A percentile compares a stretch with the other conserved stretches of the same genome.
Evolutionary conservation across 1,140 invertebrate genomes (phyloP).

Genomic region (Leptinotarsa texana): DNA sequence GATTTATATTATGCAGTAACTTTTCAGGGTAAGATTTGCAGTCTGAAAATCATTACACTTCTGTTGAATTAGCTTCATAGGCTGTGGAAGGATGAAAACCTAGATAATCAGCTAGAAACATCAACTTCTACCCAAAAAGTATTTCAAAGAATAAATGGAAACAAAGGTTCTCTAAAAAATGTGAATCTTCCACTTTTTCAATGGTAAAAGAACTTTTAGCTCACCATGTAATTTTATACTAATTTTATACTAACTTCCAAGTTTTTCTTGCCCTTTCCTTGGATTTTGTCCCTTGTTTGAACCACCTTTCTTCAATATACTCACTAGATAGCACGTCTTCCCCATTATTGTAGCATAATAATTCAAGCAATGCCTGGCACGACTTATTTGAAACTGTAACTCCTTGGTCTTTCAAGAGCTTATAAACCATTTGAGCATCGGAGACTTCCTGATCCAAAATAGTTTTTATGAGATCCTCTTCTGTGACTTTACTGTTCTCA

Average conservation of each 20-base stretch:
- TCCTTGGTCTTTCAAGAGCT: slow-evolving; percentile 68
- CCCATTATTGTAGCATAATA: slow-evolving; percentile 82
- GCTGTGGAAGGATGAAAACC: too few species aligned
- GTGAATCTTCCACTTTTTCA: too few species aligned
- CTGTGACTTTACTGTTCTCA: slow-evolving; percentile 70
- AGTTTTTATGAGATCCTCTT: slow-evolving; percentile 64
- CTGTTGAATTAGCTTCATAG: too few species aligned
- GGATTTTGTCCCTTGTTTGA: slow-evolving; percentile 57
- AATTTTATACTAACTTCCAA: slow-evolving; percentile 68
- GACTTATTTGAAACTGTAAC: slow-evolving; percentile 64
- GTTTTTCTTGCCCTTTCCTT: slow-evolving; percentile 64
- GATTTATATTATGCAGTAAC: too few species aligned
- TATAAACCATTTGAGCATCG: slow-evolving; percentile 75
- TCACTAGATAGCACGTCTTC: slow-evolving; percentile 67
- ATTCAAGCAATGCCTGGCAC: slow-evolving; percentile 75
- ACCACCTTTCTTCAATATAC: slow-evolving; percentile 80
- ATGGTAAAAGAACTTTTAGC: too few species aligned
- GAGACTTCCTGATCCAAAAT: slow-evolving; percentile 68
- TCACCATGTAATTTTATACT: not conserved
- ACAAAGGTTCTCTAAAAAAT: too few species aligned
- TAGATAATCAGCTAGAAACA: too few species aligned
- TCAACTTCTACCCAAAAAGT: too few species aligned
- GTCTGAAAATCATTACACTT: too few species aligned
- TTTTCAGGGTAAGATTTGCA: too few species aligned
- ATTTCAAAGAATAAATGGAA: too few species aligned